Conservation (phyloP, 37 sponge, comb jelly and placozoan genomes). For the Aphrocallistes beatrix region DNA sequence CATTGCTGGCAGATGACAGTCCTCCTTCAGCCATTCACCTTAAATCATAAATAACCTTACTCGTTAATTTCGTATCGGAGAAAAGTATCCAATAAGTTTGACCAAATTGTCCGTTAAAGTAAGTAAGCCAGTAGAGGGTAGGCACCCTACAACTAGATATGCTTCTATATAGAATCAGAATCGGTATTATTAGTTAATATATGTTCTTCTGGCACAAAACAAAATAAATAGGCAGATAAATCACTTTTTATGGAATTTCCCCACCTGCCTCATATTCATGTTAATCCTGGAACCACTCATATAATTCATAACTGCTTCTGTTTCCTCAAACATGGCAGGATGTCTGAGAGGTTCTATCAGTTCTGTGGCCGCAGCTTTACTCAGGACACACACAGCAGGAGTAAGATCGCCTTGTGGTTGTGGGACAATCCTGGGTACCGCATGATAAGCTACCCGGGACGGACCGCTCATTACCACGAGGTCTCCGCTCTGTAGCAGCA, state of each 20-base stretch:
- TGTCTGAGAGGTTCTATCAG: neutral
- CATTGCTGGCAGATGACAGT: neutral
- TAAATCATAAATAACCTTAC: too few species aligned
- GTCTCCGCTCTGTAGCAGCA: constrained; percentile 73
- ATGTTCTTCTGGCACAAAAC: too few species aligned
- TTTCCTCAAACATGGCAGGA: neutral
- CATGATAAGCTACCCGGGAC: constrained; percentile 71
- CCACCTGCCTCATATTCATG: constrained; percentile 78
- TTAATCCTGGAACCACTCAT: constrained; percentile 62
- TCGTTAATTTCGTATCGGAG: too few species aligned
- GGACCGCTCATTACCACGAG: constrained; percentile 65
- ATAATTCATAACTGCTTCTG: constrained; percentile 27
- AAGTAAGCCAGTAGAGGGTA: too few species aligned
- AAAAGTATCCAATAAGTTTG: too few species aligned
- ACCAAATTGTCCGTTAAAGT: too few species aligned
- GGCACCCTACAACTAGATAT: too few species aligned
- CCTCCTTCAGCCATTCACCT: too few species aligned
- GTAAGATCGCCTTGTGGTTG: neutral
- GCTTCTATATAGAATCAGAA: too few species aligned
- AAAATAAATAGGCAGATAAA: too few species aligned
- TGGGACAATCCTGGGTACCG: constrained; percentile 56
- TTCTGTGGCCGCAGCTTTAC: neutral
- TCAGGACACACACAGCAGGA: neutral
- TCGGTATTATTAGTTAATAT: too few species aligned
- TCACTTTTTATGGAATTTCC: neutral